A percentile compares a stretch with the other conserved stretches of the same genome.
These are phyloP conservation scores for Sialia sialis DNA, from an alignment of 2,113 vertebrate species.

Conservation along the genomic window DNA sequence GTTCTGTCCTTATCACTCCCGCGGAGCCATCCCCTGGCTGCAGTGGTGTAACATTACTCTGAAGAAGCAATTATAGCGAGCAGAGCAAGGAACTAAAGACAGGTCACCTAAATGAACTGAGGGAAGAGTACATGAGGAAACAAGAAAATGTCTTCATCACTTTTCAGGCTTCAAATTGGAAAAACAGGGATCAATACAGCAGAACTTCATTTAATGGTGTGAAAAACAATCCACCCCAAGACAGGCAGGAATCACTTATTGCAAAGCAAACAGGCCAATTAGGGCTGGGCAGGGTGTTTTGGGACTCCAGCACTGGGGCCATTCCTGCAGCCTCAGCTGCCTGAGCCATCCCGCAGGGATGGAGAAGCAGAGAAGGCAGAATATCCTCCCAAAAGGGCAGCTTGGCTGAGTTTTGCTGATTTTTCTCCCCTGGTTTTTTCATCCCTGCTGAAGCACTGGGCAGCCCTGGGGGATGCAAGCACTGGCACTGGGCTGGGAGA, in stretches of 20 bases:
- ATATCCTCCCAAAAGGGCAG: background rate
- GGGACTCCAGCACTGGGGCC: background rate
- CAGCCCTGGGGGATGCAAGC: background rate
- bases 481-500: background rate
- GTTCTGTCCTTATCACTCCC: background rate
- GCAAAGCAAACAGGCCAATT: conserved; percentile 69
- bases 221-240: conserved; percentile 66
- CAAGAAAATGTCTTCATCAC: conserved; percentile 72
- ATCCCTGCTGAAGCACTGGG: accelerated
- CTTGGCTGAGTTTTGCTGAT: accelerated
- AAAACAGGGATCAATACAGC: conserved; percentile 71
- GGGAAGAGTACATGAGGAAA: conserved; percentile 50
- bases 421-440: background rate
- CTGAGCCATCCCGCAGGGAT: too few species aligned
- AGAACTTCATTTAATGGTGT: conserved; percentile 75
- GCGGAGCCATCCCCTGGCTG: background rate
- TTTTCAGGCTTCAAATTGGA: conserved; percentile 70
- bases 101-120: conserved; percentile 64
- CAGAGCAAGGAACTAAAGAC: conserved; percentile 44
- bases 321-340: background rate
- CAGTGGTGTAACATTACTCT: conserved; percentile 9
- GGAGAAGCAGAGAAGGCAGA: background rate
- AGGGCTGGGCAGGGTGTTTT: background rate
- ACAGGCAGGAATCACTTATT: conserved; percentile 68
- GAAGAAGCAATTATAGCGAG: conserved; percentile 61